A percentile compares a stretch with the other conserved stretches of the same genome.
Evolutionary conservation across 2,888 invertebrate genomes (phyloP).

Genomic region (Eupithecia vulgata): DNA sequence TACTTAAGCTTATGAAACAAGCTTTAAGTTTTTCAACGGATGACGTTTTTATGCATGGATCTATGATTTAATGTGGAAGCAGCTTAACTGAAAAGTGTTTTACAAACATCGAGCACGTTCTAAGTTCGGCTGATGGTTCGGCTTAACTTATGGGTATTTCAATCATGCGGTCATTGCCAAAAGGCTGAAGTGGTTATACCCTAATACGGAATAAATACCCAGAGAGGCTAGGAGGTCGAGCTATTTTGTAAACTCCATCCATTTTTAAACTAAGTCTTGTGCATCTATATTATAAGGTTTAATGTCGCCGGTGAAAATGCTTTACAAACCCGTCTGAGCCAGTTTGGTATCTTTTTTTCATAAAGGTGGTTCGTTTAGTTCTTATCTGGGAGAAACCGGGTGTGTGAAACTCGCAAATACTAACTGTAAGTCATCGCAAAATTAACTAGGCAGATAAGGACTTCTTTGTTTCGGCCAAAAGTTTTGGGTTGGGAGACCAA

Average conservation of each 20-base stretch:
- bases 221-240: conserved; percentile 60
- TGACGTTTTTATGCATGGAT: neutral
- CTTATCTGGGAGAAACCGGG: conserved; percentile 45
- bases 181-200: conserved; percentile 75
- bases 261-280: conserved; percentile 66
- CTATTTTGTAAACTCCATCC: conserved; percentile 55
- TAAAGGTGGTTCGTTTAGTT: conserved; percentile 54
- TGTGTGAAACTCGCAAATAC: conserved; percentile 45
- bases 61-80: neutral
- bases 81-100: neutral
- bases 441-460: conserved; percentile 2
- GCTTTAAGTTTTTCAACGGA: conserved; percentile 10
- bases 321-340: conserved; percentile 66
- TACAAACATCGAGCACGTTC: conserved; percentile 7
- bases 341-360: conserved; percentile 63
- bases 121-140: conserved; percentile 23
- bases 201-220: conserved; percentile 77
- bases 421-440: conserved; percentile 11
- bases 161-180: conserved; percentile 79
- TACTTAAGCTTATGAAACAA: neutral
- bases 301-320: conserved; percentile 56
- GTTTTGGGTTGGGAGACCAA: neutral
- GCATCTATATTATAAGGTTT: conserved; percentile 62
- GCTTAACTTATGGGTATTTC: conserved; percentile 56
- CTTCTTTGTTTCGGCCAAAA: neutral